Base-by-base conservation (phyloP, 2,797 vertebrate genomes). In the Luscinia luscinia region DNA sequence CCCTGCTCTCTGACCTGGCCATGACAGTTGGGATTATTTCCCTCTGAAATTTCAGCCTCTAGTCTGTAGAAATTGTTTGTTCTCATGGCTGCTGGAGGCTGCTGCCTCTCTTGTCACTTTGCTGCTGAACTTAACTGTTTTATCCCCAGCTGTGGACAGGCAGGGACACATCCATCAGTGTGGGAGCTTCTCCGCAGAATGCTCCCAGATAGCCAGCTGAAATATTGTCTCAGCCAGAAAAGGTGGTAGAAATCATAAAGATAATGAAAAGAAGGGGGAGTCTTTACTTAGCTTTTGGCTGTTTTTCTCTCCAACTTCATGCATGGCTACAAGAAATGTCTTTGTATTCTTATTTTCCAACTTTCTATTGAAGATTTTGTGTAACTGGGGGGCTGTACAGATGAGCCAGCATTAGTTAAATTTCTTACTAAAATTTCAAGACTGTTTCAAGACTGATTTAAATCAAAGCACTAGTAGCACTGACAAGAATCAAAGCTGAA, bases 31-130 rank as follows among this genome's bases (percentile, higher is more conserved):
- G 77, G 62, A 69, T 91, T 91, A 94, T 76, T 96, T 92, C 41
- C 70, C 72, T 94, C 74, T 77, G 86, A 93, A 91, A 95, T 77
- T 94, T 89, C 90, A 93, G 84, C 72, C 82, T 95, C 73, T 48
- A 18, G 54, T 86, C 91, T 73, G 45, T 73, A 81, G 79, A 84
- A 93, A 81, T 57, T 68, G 54, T 92, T 86, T 86, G 79, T 89
- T 96, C 84, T 51, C 18, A 14, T 85, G 82, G 82, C 91, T 93
- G 84, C 89, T 2, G 0, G 69, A 85, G 89, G 84, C 84, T 93
- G 84, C 84, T 91, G 58, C 92, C 84, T 95, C 81, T 72, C 41
- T 59, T 79, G 82, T 94, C 20, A 2, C 55, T 94, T 93, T 76
- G 73, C 77, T 69, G 69, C 48, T 68, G 43, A 72, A 69, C 28